Evolutionary conservation across 2,888 invertebrate genomes (phyloP).

Genomic region (Drosophila stalkeri): DNA sequence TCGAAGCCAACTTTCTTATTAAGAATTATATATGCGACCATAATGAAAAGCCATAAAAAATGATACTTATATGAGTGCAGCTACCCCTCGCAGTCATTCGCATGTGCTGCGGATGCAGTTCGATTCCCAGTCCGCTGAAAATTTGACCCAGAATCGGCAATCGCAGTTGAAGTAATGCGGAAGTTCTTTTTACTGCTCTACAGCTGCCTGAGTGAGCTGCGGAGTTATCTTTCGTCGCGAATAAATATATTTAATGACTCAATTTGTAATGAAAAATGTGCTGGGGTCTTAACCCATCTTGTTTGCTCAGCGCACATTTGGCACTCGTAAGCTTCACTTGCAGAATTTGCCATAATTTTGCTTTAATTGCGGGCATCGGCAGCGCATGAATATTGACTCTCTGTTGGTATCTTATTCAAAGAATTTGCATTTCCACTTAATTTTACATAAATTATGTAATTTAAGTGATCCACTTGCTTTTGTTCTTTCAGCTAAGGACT

Average conservation of each 20-base stretch:
- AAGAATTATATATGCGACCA: constrained; percentile 74
- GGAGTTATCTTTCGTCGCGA: constrained; percentile 76
- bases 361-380: constrained; percentile 56
- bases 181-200: constrained; percentile 57
- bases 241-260: constrained; percentile 83
- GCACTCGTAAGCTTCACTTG: constrained; percentile 60
- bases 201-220: constrained; percentile 6
- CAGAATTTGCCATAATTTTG: constrained; percentile 54
- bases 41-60: constrained; percentile 81
- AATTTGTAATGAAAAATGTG: constrained; percentile 81
- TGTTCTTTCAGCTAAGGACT: constrained; percentile 42
- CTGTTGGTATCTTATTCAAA: constrained; percentile 51
- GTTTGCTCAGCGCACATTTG: constrained; percentile 50
- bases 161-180: constrained; percentile 69
- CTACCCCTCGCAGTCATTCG: constrained; percentile 42
- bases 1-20: constrained; percentile 70
- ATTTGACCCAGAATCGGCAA: constrained; percentile 72
- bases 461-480: constrained; percentile 48
- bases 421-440: constrained; percentile 48
- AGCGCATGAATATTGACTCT: constrained; percentile 54
- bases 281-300: constrained; percentile 39
- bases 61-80: constrained; percentile 69
- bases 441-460: constrained; percentile 69
- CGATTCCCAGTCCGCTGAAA: constrained; percentile 11
- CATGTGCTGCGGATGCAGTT: constrained; percentile 31